A percentile compares a stretch with the other conserved stretches of the same genome.
These are phyloP conservation scores for Hypercompe scribonia DNA, from an alignment of 2,888 invertebrate genomes.

Conservation along the genomic window DNA sequence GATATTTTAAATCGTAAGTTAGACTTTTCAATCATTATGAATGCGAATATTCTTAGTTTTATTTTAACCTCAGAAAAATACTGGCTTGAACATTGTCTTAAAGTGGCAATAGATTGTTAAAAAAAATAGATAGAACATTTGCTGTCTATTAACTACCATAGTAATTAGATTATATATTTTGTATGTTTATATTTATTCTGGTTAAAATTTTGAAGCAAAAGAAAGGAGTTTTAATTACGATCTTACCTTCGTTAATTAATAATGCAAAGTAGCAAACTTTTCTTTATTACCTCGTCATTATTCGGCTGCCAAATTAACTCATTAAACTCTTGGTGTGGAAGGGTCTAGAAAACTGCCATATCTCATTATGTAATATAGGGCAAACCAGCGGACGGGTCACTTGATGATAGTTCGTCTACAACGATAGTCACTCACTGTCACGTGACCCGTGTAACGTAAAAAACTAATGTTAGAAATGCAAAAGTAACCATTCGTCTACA, in stretches of 20 bases:
- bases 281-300: not conserved
- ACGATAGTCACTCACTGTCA: too few relatives aligned
- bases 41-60: too few relatives aligned
- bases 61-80: too few relatives aligned
- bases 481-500: too few relatives aligned
- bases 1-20: too few relatives aligned
- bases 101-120: not conserved
- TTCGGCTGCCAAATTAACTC: not conserved
- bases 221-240: not conserved
- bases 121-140: not conserved
- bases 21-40: too few relatives aligned
- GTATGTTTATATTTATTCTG: not conserved
- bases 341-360: not conserved
- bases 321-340: not conserved
- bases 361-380: not conserved
- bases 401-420: too few relatives aligned
- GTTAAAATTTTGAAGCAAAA: not conserved
- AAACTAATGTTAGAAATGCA: too few relatives aligned
- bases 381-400: too few relatives aligned
- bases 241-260: not conserved
- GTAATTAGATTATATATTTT: not conserved
- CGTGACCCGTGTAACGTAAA: too few relatives aligned
- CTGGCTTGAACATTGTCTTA: too few relatives aligned
- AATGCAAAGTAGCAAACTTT: not conserved
- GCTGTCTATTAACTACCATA: not conserved